phyloP scores from a whole-genome alignment of 2,113 vertebrate species.

The Neodontobutis hainanensis region DNA sequence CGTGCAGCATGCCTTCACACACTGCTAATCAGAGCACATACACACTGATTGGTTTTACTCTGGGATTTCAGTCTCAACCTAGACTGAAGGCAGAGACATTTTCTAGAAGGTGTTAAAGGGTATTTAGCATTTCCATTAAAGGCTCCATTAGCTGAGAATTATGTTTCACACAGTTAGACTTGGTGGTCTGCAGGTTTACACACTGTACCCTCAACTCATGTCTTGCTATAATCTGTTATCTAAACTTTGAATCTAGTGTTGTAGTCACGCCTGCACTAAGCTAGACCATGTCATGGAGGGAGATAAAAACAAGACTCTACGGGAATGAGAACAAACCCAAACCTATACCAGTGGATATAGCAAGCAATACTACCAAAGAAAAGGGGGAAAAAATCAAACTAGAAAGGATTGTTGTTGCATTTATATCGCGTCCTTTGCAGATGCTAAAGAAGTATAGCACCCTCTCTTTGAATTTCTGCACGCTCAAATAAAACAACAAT shows the following conservation, averaged over 20 bases:
- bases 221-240: background rate
- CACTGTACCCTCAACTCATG: background rate
- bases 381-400: too few species aligned
- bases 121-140: slow-evolving; percentile 1
- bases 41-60: slow-evolving; percentile 42
- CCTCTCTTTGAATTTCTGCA: too few species aligned
- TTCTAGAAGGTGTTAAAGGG: slow-evolving; percentile 7
- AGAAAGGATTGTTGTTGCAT: too few species aligned
- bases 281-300: too few species aligned
- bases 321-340: too few species aligned
- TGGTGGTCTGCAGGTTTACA: background rate
- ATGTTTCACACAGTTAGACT: background rate
- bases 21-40: slow-evolving; percentile 50
- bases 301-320: too few species aligned
- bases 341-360: too few species aligned
- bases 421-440: too few species aligned
- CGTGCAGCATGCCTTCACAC: slow-evolving; percentile 50
- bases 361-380: too few species aligned
- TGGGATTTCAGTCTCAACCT: slow-evolving; percentile 32
- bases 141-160: background rate
- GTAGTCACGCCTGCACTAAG: background rate
- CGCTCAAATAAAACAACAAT: background rate
- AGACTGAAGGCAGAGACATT: slow-evolving; percentile 11
- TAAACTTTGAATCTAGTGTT: background rate
- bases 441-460: too few species aligned